Percentiles rank a stretch among this genome's conserved stretches.
These are phyloP conservation scores for Rhabdomys dilectus DNA, from an alignment of 2,113 vertebrate genomes.

Conservation along the genomic window DNA sequence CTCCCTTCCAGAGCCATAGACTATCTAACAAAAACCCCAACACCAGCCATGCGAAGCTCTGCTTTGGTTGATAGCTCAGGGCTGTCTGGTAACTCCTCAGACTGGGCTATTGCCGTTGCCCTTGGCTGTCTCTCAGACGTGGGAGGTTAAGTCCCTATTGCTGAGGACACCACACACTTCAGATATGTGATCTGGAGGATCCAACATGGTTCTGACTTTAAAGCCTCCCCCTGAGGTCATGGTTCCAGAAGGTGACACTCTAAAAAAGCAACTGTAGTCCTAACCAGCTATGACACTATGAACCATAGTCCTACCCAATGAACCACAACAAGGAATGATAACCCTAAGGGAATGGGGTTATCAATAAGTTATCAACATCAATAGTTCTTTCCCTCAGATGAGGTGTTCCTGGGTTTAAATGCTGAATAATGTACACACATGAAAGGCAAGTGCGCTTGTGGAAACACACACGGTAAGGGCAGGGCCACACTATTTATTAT, in stretches of 20 bases:
- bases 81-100: neutral
- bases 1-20: neutral
- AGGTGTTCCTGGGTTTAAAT: neutral
- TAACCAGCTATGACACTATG: neutral
- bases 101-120: neutral
- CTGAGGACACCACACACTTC: neutral
- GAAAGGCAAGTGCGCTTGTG: conserved; percentile 3
- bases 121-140: neutral
- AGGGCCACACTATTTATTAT: neutral
- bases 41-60: neutral
- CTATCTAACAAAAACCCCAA: neutral
- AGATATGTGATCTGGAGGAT: neutral
- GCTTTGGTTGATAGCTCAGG: neutral
- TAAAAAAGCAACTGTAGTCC: neutral
- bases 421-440: neutral
- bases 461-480: neutral
- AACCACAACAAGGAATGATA: neutral
- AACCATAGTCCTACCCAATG: neutral
- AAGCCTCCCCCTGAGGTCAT: neutral
- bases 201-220: neutral
- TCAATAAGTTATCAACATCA: neutral
- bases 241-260: neutral
- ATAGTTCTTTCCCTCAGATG: neutral
- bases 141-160: neutral
- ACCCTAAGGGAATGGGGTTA: neutral